Base-by-base conservation (phyloP, 2,113 vertebrate species). In the Colinus virginianus region DNA sequence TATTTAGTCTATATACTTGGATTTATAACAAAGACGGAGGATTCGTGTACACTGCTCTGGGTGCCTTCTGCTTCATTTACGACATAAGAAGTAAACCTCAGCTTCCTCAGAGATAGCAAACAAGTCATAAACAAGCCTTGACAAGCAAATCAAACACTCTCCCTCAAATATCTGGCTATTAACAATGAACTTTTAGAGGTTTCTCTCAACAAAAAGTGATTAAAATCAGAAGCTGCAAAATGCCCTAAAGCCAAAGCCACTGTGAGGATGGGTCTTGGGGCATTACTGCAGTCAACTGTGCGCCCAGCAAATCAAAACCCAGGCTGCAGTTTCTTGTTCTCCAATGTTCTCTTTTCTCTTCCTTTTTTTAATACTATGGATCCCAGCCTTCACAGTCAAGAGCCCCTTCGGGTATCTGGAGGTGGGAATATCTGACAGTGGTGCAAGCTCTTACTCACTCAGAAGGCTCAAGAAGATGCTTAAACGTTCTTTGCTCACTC, bases 1-100 rank as follows among this genome's bases (percentile, higher is more conserved):
- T 96, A 96, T 96, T 96, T 96, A 93, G 92, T 90, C 95, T 95
- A 90, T 90, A 90, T 23, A 70, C 46, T 78, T 1, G 71, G 84
- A 95, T 90, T 93, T 93, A 77, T 58, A 78, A 85, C 79, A 84
- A 86, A 83, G 87, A 34, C 87, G 71, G 68, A 85, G 68, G 64
- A 92, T 45, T 68, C 21, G 40, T 75, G 62, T 55, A 26, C 18
- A 7, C 48, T 46, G 40, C 58, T 94, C 69, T 80, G 85, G n/a
- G 49, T 84, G 69, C n/a, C 81, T 92, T 89, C 34, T 80, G 66
- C 48, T 82, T 84, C 21, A 0, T 71, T 91, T 86, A 68, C 26
- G 80, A 69, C 15, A 72, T 1, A 46, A 0, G 0, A 78, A 74
- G 69, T 11, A 79, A 89, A 87, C 42, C 30, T 67, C 91, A 71